These are phyloP conservation scores for Minunthozetes semirufus DNA, from an alignment of 2,888 invertebrate species.

Conservation along the genomic window DNA sequence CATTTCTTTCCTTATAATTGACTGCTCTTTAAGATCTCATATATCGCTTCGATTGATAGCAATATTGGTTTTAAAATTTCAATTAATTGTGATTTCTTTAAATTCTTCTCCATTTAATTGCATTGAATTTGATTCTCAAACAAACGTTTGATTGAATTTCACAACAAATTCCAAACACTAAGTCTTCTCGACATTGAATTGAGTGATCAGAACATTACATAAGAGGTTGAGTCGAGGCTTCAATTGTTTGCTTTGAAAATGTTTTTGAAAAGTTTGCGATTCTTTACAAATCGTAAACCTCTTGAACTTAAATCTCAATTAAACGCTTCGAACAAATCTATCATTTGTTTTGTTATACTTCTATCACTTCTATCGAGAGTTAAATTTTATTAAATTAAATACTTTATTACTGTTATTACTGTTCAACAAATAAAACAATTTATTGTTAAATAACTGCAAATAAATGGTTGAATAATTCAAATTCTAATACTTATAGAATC, in stretches of 20 bases:
- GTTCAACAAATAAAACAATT: too few relatives aligned
- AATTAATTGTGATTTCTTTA: too few relatives aligned
- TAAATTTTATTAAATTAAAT: not conserved
- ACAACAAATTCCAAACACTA: too few relatives aligned
- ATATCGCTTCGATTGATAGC: not conserved
- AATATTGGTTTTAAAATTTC: not conserved
- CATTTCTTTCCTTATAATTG: not conserved
- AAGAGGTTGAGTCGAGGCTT: too few relatives aligned
- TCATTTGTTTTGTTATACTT: too few relatives aligned
- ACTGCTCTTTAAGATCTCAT: not conserved
- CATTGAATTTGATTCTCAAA: too few relatives aligned
- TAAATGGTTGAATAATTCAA: not conserved
- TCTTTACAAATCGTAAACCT: not conserved
- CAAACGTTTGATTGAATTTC: too few relatives aligned
- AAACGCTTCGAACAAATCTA: slow-evolving; percentile 16
- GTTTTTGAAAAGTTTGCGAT: slow-evolving; percentile 1
- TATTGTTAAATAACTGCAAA: not conserved
- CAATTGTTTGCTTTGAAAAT: not conserved
- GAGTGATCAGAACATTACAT: too few relatives aligned
- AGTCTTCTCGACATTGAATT: too few relatives aligned
- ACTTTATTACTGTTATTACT: too few relatives aligned
- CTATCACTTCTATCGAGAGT: not conserved
- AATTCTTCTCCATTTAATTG: too few relatives aligned
- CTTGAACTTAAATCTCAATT: not conserved
- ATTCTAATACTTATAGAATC: slow-evolving; percentile 1